phyloP scores from a whole-genome alignment of 2,797 vertebrate genomes.

The Buphagus erythrorhynchus region DNA sequence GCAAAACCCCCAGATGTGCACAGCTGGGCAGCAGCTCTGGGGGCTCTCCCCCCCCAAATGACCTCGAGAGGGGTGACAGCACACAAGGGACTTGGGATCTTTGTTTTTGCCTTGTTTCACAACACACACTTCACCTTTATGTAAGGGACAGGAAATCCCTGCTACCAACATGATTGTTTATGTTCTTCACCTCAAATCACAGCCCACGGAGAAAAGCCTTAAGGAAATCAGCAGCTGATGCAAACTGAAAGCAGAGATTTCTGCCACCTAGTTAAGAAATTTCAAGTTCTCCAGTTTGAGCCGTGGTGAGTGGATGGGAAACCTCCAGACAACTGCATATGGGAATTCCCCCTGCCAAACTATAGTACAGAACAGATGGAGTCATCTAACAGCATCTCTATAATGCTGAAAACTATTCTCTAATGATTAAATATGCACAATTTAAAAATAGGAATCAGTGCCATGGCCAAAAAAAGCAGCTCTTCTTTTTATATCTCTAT shows the following conservation, averaged over 20 bases:
- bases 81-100: accelerated
- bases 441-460: constrained; percentile 61
- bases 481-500: constrained; percentile 56
- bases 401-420: constrained; percentile 34
- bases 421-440: constrained; percentile 60
- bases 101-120: background rate
- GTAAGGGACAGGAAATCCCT: background rate
- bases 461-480: constrained; percentile 35
- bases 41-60: accelerated
- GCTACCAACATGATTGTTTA: accelerated
- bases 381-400: constrained; percentile 43
- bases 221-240: background rate
- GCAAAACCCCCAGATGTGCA: background rate
- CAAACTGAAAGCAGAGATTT: background rate
- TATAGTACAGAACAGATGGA: constrained; percentile 59
- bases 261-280: background rate
- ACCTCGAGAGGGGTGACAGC: background rate
- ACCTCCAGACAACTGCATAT: constrained; percentile 24
- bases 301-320: constrained; percentile 17
- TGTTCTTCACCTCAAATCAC: background rate
- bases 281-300: background rate
- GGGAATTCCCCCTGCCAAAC: constrained; percentile 53
- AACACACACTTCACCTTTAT: accelerated
- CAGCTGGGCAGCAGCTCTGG: background rate
- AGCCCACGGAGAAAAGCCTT: background rate